Evolutionary conservation across 2,888 invertebrate species (phyloP).

Genomic region (Leptinotarsa haldemani): DNA sequence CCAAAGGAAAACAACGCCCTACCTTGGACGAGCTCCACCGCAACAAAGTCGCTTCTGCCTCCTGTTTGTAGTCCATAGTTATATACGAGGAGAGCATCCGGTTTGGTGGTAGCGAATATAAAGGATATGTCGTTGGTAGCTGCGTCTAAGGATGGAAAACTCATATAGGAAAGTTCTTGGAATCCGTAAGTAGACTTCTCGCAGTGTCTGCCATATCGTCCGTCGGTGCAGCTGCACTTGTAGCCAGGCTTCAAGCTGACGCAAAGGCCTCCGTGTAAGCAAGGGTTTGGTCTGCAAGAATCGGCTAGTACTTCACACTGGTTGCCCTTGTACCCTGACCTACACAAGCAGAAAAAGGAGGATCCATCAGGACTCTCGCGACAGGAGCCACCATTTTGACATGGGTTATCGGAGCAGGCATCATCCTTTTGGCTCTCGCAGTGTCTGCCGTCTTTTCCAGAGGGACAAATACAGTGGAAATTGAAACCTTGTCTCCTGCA

Average conservation of each 20-base stretch:
- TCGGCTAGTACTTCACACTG: constrained; percentile 90
- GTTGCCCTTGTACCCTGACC: constrained; percentile 91
- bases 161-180: constrained; percentile 88
- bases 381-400: constrained; percentile 92
- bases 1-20: constrained; percentile 91
- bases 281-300: constrained; percentile 94
- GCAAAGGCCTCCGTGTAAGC: constrained; percentile 89
- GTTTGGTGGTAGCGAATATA: constrained; percentile 90
- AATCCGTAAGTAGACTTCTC: constrained; percentile 93
- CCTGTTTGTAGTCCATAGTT: constrained; percentile 90
- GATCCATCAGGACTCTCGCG: constrained; percentile 88
- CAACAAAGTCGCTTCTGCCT: constrained; percentile 92
- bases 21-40: constrained; percentile 87
- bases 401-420: constrained; percentile 86
- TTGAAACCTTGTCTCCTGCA: constrained; percentile 87
- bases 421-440: constrained; percentile 88
- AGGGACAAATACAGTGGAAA: constrained; percentile 85
- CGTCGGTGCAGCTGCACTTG: constrained; percentile 86
- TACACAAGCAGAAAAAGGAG: constrained; percentile 91
- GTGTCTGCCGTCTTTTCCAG: constrained; percentile 82
- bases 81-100: constrained; percentile 88
- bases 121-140: constrained; percentile 92
- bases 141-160: constrained; percentile 86
- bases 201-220: constrained; percentile 90
- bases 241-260: constrained; percentile 90